A percentile compares a stretch with the other conserved stretches of the same genome.
Evolutionary conservation across 2,888 invertebrate genomes (phyloP).

Genomic region (Rotaria magnacalcarata): DNA sequence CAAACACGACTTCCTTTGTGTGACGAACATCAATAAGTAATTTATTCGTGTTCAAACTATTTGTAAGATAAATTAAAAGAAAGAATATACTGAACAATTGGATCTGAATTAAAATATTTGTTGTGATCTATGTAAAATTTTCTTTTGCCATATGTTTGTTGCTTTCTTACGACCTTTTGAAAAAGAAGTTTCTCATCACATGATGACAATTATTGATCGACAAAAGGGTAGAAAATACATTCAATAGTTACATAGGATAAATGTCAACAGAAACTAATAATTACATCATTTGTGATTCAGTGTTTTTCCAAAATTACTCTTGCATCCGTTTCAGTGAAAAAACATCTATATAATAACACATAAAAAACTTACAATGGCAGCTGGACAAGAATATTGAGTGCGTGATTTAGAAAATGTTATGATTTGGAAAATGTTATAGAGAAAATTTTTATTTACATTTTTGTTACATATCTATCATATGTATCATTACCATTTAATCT

Average conservation of each 20-base stretch:
- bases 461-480: no score
- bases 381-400: no score
- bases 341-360: no score
- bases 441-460: no score
- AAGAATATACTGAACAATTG: not conserved
- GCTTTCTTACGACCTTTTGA: not conserved
- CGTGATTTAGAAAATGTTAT: no score
- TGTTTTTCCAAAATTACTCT: no score
- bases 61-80: not conserved
- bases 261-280: not conserved
- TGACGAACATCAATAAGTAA: no score
- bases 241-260: not conserved
- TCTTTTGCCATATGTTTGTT: not conserved
- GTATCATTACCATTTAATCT: no score
- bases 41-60: not conserved
- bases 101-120: not conserved
- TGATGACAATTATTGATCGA: not conserved
- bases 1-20: not conserved
- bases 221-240: not conserved
- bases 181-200: not conserved
- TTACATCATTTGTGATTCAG: not conserved
- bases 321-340: no score
- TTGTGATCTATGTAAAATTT: not conserved
- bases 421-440: no score
- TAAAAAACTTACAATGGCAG: no score